Conservation (phyloP, 2,113 vertebrate species). For the Balaenoptera acutorostrata region DNA sequence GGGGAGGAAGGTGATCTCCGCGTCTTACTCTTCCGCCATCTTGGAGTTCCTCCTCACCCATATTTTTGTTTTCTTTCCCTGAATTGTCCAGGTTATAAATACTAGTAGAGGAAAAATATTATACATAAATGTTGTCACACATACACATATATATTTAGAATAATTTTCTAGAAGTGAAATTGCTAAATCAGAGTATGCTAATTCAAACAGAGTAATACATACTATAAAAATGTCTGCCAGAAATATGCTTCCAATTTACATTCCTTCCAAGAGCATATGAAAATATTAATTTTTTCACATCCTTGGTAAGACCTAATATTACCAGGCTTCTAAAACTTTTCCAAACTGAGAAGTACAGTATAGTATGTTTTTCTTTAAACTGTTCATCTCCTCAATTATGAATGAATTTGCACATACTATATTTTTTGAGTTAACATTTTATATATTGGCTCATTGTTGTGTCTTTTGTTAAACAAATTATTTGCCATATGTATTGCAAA, state of each 20-base stretch:
- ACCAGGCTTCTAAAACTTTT: neutral
- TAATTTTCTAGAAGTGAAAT: neutral
- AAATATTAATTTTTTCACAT: neutral
- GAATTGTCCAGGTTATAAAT: neutral
- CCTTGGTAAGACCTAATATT: neutral
- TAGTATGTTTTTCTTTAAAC: neutral
- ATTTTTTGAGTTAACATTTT: neutral
- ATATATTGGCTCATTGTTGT: neutral
- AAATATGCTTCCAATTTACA: neutral
- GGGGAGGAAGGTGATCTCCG: too few species aligned
- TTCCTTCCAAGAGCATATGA: neutral
- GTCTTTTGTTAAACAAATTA: neutral
- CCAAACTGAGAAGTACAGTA: neutral
- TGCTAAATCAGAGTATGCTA: neutral
- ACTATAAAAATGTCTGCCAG: neutral
- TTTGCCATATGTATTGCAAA: neutral
- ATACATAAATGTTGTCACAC: neutral
- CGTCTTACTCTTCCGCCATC: rapidly evolving
- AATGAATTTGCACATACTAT: neutral
- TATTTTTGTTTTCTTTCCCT: neutral
- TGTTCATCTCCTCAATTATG: neutral
- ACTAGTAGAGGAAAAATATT: neutral
- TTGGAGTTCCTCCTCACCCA: neutral
- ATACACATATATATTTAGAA: neutral
- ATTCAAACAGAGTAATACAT: neutral